Conservation (phyloP, 1,140 invertebrate species). For the Rhopalosiphum padi region DNA sequence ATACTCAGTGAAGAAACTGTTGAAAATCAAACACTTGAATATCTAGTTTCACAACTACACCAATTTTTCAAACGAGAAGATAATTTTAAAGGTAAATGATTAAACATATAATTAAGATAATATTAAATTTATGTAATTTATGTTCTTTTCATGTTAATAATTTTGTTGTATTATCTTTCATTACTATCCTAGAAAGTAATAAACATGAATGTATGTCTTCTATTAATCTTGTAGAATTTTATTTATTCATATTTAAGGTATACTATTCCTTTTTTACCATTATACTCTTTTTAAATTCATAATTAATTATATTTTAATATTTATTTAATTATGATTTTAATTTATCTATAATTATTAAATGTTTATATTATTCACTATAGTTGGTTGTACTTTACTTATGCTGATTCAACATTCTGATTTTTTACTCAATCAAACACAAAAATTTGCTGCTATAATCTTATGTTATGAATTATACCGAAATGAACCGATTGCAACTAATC, state of each 20-base stretch:
- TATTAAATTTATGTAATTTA: neutral
- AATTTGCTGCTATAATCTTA: constrained; percentile 74
- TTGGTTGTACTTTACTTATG: constrained; percentile 71
- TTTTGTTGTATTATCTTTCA: neutral
- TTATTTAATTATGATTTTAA: neutral
- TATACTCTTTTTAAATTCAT: neutral
- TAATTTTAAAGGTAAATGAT: constrained; percentile 59
- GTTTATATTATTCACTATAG: constrained; percentile 62
- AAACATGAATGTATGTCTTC: neutral
- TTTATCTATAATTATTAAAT: constrained; percentile 12
- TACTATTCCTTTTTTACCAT: neutral
- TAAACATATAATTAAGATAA: neutral
- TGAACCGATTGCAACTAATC: constrained; percentile 73
- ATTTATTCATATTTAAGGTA: neutral
- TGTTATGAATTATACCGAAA: constrained; percentile 77
- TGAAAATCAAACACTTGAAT: constrained; percentile 72
- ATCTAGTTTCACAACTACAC: constrained; percentile 72
- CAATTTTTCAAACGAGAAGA: constrained; percentile 64
- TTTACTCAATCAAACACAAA: constrained; percentile 71
- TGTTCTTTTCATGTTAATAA: neutral
- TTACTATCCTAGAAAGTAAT: neutral
- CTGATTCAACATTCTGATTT: constrained; percentile 77
- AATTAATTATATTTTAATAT: neutral
- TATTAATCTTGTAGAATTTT: neutral
- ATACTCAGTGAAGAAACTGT: constrained; percentile 74